Evolutionary conservation across 2,113 vertebrate genomes (phyloP), one percentile per base, ranked within the genome.

Genomic region (Ranitomeya variabilis): DNA sequence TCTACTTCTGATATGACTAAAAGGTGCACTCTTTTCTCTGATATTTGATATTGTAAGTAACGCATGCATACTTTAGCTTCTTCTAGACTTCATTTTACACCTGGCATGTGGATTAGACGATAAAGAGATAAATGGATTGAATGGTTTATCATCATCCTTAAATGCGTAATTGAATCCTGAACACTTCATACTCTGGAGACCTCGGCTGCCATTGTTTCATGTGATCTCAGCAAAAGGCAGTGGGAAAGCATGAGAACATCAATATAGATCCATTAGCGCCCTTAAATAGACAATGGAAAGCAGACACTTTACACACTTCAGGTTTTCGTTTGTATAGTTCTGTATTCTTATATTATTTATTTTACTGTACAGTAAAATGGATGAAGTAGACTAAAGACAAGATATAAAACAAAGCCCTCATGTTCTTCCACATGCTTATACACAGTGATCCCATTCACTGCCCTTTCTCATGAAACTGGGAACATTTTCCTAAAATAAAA

Each of bases 121-220:
- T 86, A 19, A 26, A 77, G 71, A 60, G 18, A 23, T 52, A 26
- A 69, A 84, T 52, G 76, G 55, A 77, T 67, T 31, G 69, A 57
- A 87, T 51, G 45, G 86, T 62, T 77, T 73, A 31, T 62, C 85
- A 54, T 87, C 37, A 67, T 67, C 26, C 19, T 87, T 80, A 86
- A 81, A 80, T 67, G 69, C 51, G 80, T 87, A 73, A 87, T 87
- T 87, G 86, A 71, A 87, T 87, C 80, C 86, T 71, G 86, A 57
- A 80, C 86, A 81, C 54, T 31, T 54, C 62, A 81, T 71, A 79
- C 77, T 73, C 86, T 37, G 11, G 86, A 87, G 86, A 54, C 86
- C 78, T 87, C 67, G 52, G 60, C 5, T 81, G 86, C 67, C 78
- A 69, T 81, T 87, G 78, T 81, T 79, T 71, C 62, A 81, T 86